These are phyloP conservation scores for Plemyria rubiginata DNA, from an alignment of 2,888 invertebrate genomes.

Conservation along the genomic window DNA sequence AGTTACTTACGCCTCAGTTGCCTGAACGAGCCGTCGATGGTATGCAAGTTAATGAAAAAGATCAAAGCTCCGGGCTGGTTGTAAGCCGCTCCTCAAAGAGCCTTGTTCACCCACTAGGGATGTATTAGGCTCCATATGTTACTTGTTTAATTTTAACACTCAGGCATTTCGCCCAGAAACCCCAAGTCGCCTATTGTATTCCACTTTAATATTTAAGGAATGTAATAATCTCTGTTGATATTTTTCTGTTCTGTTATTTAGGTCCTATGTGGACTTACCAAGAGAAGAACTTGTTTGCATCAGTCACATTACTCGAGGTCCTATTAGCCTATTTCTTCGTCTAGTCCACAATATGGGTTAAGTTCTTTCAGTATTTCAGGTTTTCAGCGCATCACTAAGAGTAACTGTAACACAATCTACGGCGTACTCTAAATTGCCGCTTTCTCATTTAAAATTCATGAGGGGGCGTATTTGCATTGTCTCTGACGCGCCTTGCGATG, in stretches of 20 bases:
- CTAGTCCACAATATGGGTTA: no score
- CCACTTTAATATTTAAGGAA: no score
- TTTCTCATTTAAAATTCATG: slow-evolving; percentile 33
- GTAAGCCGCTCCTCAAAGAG: slow-evolving; percentile 16
- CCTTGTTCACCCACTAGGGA: slow-evolving; percentile 9
- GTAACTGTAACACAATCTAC: slow-evolving; percentile 15
- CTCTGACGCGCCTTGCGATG: slow-evolving; percentile 20
- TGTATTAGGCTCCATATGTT: not conserved
- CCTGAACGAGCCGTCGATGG: slow-evolving; percentile 7
- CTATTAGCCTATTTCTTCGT: no score
- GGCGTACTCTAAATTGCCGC: slow-evolving; percentile 18
- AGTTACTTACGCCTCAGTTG: not conserved
- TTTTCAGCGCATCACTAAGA: slow-evolving; percentile 3
- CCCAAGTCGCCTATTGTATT: no score
- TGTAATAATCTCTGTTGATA: no score
- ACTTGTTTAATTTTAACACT: no score
- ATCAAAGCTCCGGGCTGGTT: slow-evolving; percentile 15
- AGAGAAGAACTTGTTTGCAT: no score
- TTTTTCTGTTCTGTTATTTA: no score
- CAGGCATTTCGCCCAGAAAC: no score
- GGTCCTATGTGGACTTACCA: no score
- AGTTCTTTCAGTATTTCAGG: not conserved
- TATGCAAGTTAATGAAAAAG: slow-evolving; percentile 21
- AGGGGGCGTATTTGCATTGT: slow-evolving; percentile 31
- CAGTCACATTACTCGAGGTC: no score